phyloP scores from a whole-genome alignment of 2,113 vertebrate species.

The Ceuthmochares aereus region DNA sequence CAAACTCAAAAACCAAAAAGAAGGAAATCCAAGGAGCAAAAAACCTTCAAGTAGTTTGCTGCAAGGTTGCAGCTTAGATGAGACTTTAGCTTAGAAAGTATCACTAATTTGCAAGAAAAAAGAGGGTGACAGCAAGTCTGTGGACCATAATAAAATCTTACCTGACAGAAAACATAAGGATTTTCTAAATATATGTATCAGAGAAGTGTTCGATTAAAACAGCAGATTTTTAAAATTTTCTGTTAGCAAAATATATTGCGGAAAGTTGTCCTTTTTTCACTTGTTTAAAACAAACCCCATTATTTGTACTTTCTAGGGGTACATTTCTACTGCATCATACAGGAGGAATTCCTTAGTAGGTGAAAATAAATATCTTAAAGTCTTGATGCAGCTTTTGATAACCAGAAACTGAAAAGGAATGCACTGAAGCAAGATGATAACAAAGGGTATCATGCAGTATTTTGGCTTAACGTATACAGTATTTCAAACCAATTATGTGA shows the following conservation, averaged over 20 bases:
- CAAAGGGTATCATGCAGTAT: conserved; percentile 52
- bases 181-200: background rate
- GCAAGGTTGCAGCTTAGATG: background rate
- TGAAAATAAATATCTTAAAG: conserved; percentile 50
- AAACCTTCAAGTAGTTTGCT: background rate
- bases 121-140: background rate
- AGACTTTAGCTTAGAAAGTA: background rate
- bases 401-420: conserved; percentile 67
- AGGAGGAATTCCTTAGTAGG: conserved; percentile 39
- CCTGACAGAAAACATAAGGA: background rate
- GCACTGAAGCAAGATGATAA: conserved; percentile 54
- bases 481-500: conserved; percentile 19
- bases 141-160: background rate
- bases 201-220: conserved; percentile 1
- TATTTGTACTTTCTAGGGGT: background rate
- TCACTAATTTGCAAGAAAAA: background rate
- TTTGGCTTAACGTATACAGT: conserved; percentile 19
- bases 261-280: conserved; percentile 3
- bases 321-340: background rate
- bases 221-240: background rate
- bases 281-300: background rate
- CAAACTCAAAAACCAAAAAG: background rate
- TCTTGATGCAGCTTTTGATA: conserved; percentile 40
- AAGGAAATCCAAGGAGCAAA: conserved; percentile 7
- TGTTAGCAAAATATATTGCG: conserved; percentile 16